A percentile compares a stretch with the other conserved stretches of the same genome.
These are phyloP conservation scores for Camponotus floridanus DNA, from an alignment of 1,140 invertebrate genomes.

Conservation along the genomic window DNA sequence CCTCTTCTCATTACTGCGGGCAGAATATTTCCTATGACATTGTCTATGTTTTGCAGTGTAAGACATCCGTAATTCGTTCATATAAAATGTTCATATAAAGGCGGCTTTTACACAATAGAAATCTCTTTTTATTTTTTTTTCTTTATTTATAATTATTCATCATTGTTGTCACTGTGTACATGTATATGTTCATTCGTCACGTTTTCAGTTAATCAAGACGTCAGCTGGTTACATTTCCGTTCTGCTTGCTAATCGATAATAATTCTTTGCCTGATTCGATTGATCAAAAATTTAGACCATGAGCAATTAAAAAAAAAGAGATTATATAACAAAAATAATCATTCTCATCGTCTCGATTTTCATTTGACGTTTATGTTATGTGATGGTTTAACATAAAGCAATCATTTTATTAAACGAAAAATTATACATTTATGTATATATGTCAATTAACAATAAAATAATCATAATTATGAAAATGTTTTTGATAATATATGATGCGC, in stretches of 20 bases:
- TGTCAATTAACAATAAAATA: neutral
- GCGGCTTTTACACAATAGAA: too few relatives aligned
- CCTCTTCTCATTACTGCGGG: conserved; percentile 41
- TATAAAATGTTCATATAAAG: neutral
- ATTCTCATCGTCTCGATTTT: neutral
- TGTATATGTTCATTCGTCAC: neutral
- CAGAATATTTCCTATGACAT: conserved; percentile 38
- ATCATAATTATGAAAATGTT: neutral
- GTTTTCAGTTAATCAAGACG: conserved; percentile 47
- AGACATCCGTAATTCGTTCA: neutral
- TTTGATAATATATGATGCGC: neutral
- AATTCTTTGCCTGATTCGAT: neutral
- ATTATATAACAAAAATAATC: neutral
- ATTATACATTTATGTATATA: neutral
- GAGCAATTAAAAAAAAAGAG: neutral
- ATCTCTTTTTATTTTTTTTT: too few relatives aligned
- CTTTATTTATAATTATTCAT: neutral
- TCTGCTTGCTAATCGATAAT: conserved; percentile 38
- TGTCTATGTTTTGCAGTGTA: conserved; percentile 40
- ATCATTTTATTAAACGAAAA: neutral
- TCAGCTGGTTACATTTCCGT: conserved; percentile 45
- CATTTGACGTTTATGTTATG: neutral
- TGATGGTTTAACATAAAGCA: neutral
- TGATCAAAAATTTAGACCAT: neutral
- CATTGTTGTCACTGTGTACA: neutral